Evolutionary conservation across 2,888 invertebrate genomes (phyloP).

Genomic region (Hedya salicella): DNA sequence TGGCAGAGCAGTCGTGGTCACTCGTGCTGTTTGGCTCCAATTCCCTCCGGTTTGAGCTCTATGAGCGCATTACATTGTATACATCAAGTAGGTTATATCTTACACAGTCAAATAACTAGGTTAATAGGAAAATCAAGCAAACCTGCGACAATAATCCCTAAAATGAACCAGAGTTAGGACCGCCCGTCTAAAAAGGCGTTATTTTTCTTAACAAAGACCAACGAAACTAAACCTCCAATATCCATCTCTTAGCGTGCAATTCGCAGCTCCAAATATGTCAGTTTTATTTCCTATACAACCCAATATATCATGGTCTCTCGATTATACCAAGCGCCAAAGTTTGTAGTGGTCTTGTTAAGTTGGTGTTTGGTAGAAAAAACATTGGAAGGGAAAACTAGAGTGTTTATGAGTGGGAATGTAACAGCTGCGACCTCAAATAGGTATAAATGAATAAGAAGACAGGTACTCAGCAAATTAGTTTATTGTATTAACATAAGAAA

Average conservation of each 20-base stretch:
- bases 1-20: no score
- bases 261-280: neutral
- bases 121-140: neutral
- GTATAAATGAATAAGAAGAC: constrained; percentile 34
- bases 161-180: constrained; percentile 17
- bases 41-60: no score
- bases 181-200: constrained; percentile 19
- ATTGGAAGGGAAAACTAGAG: constrained; percentile 24
- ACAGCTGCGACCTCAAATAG: constrained; percentile 29
- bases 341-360: neutral
- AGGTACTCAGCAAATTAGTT: constrained; percentile 32
- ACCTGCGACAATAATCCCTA: constrained; percentile 5
- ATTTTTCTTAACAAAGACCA: constrained; percentile 27
- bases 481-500: constrained; percentile 28
- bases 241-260: neutral
- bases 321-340: neutral
- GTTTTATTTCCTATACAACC: constrained; percentile 15
- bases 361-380: constrained; percentile 10
- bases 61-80: no score
- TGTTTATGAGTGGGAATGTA: constrained; percentile 29
- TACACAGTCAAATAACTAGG: constrained; percentile 10
- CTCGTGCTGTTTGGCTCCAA: no score
- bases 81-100: neutral
- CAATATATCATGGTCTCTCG: constrained; percentile 2
- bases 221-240: neutral